Evolutionary conservation across 2,888 invertebrate species (phyloP).

Genomic region (Brenthis hecate): DNA sequence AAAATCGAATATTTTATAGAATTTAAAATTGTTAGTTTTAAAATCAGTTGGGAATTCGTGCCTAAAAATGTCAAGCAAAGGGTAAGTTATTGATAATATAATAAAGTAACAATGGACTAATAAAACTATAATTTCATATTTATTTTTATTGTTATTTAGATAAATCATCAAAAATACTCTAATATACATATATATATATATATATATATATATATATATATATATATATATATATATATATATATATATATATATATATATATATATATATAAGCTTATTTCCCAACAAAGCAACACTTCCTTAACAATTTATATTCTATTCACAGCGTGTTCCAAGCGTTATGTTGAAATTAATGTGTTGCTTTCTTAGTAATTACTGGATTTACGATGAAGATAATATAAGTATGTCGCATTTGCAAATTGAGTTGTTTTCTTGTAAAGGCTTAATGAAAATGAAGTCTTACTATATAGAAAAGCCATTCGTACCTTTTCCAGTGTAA

Average conservation of each 20-base stretch:
- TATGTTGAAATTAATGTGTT: constrained; percentile 30
- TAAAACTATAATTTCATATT: no score
- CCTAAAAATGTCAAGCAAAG: no score
- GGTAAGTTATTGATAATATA: no score
- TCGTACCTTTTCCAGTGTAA: no score
- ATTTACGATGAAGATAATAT: constrained; percentile 34
- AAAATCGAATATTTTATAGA: no score
- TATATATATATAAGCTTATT: neutral
- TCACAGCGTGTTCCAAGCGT: constrained; percentile 26
- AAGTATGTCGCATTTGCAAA: constrained; percentile 24
- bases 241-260: neutral
- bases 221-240: neutral
- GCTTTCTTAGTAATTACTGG: constrained; percentile 29
- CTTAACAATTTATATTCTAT: constrained; percentile 19
- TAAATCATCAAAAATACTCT: neutral
- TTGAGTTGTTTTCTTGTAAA: constrained; percentile 10
- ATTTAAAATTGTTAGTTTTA: no score
- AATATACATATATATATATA: neutral
- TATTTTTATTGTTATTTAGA: neutral
- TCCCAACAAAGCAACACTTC: neutral
- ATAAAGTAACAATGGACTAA: no score
- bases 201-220: neutral
- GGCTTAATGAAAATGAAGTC: neutral
- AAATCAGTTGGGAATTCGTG: no score
- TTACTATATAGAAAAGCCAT: no score